Conservation (phyloP, 2,113 vertebrate genomes). For the Pelodiscus sinensis region DNA sequence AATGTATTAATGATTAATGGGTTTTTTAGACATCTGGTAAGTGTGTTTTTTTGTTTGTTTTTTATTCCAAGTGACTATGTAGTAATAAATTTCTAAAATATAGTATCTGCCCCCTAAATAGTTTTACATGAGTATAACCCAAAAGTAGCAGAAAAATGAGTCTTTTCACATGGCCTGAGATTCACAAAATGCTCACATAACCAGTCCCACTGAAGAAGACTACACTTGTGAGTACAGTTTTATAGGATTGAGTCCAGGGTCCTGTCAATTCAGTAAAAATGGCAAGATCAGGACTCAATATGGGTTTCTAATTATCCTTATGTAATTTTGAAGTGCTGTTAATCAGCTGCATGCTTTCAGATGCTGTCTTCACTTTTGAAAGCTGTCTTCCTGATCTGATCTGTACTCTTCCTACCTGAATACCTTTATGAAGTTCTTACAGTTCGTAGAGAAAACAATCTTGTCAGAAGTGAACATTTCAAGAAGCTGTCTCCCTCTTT, state of each 20-base stretch:
- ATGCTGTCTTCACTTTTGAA: neutral
- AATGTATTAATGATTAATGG: neutral
- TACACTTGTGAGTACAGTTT: neutral
- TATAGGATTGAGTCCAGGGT: neutral
- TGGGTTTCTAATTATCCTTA: neutral
- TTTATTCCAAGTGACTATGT: neutral
- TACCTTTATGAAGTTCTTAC: neutral
- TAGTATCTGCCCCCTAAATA: neutral
- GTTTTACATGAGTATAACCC: neutral
- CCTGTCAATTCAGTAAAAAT: neutral
- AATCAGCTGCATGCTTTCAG: neutral
- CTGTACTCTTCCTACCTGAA: neutral
- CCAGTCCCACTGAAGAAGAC: neutral
- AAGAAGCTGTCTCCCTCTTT: neutral
- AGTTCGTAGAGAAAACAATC: neutral
- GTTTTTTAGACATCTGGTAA: neutral
- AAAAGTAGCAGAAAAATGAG: neutral
- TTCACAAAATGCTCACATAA: neutral
- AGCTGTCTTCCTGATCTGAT: neutral
- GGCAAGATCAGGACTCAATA: neutral
- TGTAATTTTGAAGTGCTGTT: rapidly evolving
- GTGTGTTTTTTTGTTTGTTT: neutral
- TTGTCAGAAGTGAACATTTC: neutral
- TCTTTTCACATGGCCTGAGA: neutral
- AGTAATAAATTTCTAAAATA: neutral